Percentiles rank a stretch among this genome's conserved stretches.
Evolutionary conservation across 2,888 invertebrate species (phyloP).

Genomic region (Drosophila paranaensis): DNA sequence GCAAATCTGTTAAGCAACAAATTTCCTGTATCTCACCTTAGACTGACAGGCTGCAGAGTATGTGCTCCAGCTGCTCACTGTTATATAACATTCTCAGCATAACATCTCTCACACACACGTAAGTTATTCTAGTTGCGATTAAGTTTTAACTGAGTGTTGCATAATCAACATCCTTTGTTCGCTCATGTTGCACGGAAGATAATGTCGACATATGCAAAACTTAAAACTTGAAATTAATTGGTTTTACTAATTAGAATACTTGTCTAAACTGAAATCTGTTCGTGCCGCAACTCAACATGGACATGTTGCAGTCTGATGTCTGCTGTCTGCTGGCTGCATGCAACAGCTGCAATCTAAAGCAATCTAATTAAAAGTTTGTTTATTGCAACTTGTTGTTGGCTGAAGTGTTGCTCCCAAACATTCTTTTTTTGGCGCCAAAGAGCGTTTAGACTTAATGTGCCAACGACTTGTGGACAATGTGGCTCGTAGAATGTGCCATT

Average conservation of each 20-base stretch:
- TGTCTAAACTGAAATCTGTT: neutral
- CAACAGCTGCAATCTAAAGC: constrained; percentile 66
- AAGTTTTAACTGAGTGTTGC: neutral
- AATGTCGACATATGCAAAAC: neutral
- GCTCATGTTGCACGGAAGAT: neutral
- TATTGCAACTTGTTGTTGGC: constrained; percentile 60
- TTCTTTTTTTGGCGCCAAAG: constrained; percentile 54
- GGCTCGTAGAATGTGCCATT: constrained; percentile 2
- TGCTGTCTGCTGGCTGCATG: constrained; percentile 25
- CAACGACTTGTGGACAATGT: constrained; percentile 7
- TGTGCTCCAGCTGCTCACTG: too few relatives aligned
- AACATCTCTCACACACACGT: neutral
- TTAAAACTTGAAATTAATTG: neutral
- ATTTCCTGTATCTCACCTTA: neutral
- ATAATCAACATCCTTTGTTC: neutral
- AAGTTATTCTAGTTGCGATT: neutral
- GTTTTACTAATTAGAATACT: constrained; percentile 6
- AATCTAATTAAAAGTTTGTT: constrained; percentile 74
- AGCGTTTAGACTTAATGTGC: constrained; percentile 1
- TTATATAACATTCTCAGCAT: too few relatives aligned
- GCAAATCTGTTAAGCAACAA: neutral
- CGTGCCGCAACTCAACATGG: neutral
- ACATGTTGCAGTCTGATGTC: too few relatives aligned
- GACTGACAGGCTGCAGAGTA: too few relatives aligned
- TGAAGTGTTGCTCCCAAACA: constrained; percentile 49